phyloP scores from a whole-genome alignment of 2,797 vertebrate species.

The Poliocrania exsul region DNA sequence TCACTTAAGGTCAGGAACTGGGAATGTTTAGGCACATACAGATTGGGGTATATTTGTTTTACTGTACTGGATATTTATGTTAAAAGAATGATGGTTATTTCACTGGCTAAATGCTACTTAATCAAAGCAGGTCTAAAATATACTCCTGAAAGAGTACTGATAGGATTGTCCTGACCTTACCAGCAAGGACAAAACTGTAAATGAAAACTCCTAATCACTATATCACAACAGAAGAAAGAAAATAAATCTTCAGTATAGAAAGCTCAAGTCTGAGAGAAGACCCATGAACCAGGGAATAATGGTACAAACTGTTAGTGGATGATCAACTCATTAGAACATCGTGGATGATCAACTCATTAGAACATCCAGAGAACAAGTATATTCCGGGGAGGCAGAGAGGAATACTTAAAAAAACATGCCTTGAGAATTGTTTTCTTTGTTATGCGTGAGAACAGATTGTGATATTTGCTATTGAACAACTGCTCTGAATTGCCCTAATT shows the following conservation, averaged over 20 bases:
- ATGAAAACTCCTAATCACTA: neutral
- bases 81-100: neutral
- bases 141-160: neutral
- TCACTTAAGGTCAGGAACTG: neutral
- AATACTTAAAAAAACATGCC: accelerated
- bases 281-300: neutral
- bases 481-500: neutral
- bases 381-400: accelerated
- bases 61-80: neutral
- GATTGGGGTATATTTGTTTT: neutral
- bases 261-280: neutral
- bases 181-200: neutral
- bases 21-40: accelerated
- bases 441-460: neutral
- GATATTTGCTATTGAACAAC: neutral
- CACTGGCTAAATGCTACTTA: neutral
- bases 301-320: neutral
- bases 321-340: neutral
- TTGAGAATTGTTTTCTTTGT: neutral
- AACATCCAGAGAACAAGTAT: neutral
- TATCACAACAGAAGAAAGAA: neutral
- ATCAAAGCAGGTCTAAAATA: neutral
- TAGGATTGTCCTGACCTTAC: neutral
- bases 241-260: neutral
- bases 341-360: neutral